These are phyloP conservation scores for Zaprionus lachaisei DNA, from an alignment of 1,140 invertebrate species.

Conservation along the genomic window DNA sequence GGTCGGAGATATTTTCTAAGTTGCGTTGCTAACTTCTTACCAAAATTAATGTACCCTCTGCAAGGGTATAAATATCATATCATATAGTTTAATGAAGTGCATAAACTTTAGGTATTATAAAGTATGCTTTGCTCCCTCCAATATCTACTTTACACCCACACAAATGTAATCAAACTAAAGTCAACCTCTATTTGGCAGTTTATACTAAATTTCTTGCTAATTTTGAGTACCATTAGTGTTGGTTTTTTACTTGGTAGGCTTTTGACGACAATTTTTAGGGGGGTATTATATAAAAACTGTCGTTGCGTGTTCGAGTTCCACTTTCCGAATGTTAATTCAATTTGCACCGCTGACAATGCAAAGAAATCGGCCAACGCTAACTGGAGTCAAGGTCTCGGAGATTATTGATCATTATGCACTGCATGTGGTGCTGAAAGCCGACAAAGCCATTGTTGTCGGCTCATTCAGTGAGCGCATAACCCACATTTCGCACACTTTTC, in stretches of 20 bases:
- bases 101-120: not conserved
- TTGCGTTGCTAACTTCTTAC: no score
- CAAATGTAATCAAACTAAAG: not conserved
- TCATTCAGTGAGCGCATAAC: not conserved
- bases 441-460: not conserved
- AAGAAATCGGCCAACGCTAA: not conserved
- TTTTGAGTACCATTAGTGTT: not conserved
- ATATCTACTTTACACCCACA: not conserved
- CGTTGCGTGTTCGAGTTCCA: slow-evolving; percentile 13
- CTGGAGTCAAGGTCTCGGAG: slow-evolving; percentile 32
- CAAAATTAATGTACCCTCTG: no score
- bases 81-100: no score
- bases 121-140: not conserved
- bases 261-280: not conserved
- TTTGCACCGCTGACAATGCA: slow-evolving; percentile 15
- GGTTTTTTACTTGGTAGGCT: not conserved
- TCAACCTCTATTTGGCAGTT: not conserved
- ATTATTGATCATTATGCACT: slow-evolving; percentile 10
- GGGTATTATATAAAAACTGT: slow-evolving; percentile 13
- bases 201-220: not conserved
- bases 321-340: slow-evolving; percentile 39
- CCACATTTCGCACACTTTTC: not conserved
- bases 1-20: no score
- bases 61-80: no score
- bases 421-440: not conserved